Evolutionary conservation across 2,113 vertebrate species (phyloP).

Genomic region (Tragelaphus imberbis): DNA sequence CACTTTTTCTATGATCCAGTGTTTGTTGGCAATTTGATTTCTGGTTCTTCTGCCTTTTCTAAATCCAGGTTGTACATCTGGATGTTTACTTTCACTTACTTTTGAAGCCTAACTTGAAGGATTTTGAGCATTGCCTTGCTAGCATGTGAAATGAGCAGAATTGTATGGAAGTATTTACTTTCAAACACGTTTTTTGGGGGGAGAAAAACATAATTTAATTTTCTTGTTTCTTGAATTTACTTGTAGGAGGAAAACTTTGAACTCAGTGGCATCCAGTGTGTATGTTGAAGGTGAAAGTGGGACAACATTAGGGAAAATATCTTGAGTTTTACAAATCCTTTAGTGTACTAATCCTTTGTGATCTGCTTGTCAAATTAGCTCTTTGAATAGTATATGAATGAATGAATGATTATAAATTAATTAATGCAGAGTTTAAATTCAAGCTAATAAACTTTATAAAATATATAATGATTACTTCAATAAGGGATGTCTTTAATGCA

Average conservation of each 20-base stretch:
- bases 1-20: not conserved
- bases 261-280: accelerated
- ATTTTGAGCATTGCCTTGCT: not conserved
- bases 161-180: not conserved
- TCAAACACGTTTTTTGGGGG: not conserved
- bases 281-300: not conserved
- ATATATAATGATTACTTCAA: not conserved
- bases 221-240: not conserved
- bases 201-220: not conserved
- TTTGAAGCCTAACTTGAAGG: not conserved
- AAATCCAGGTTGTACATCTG: not conserved
- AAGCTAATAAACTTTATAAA: not conserved
- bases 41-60: not conserved
- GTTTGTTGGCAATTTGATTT: not conserved
- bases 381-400: not conserved
- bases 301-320: not conserved
- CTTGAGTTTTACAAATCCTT: not conserved
- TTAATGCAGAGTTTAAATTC: not conserved
- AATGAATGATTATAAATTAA: not conserved
- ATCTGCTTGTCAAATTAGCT: not conserved
- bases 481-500: not conserved
- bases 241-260: not conserved
- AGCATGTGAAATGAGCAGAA: not conserved
- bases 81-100: accelerated
- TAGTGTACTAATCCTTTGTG: not conserved